These are phyloP conservation scores for Phaenicophaeus curvirostris DNA, from an alignment of 2,797 vertebrate species.

Conservation along the genomic window DNA sequence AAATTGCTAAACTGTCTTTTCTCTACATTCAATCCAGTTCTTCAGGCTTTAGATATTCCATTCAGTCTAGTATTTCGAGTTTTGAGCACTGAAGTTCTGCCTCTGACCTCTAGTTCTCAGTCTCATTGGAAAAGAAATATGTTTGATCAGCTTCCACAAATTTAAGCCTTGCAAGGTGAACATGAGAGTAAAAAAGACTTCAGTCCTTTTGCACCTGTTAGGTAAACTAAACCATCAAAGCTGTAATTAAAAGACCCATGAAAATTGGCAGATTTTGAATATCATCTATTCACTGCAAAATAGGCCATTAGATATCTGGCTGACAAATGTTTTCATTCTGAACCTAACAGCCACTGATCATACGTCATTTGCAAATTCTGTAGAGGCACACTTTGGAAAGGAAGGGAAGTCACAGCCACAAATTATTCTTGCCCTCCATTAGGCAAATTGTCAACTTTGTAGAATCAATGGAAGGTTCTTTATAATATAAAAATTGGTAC, in stretches of 20 bases:
- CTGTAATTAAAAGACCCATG: constrained; percentile 39
- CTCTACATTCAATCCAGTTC: not conserved
- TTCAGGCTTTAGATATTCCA: not conserved
- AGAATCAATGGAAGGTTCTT: constrained; percentile 54
- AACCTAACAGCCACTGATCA: not conserved
- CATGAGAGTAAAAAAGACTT: not conserved
- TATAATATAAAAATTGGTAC: constrained; percentile 38
- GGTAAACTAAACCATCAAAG: constrained; percentile 24
- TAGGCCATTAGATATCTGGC: constrained; percentile 30
- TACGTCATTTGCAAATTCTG: constrained; percentile 50
- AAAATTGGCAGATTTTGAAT: constrained; percentile 28
- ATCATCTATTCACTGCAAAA: not conserved
- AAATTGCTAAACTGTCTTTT: not conserved
- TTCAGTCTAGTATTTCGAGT: not conserved
- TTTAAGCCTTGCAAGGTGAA: constrained; percentile 7
- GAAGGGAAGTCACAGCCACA: constrained; percentile 15
- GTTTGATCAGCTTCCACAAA: not conserved
- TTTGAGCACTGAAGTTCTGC: not conserved
- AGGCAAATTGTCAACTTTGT: constrained; percentile 54
- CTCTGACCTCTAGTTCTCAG: not conserved
- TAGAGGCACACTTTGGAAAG: constrained; percentile 28
- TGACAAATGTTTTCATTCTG: constrained; percentile 39
- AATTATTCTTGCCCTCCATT: constrained; percentile 57
- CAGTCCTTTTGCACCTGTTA: not conserved
- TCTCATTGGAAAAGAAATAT: not conserved